These are phyloP conservation scores for Dicycla oo DNA, from an alignment of 2,888 invertebrate genomes.

Conservation along the genomic window DNA sequence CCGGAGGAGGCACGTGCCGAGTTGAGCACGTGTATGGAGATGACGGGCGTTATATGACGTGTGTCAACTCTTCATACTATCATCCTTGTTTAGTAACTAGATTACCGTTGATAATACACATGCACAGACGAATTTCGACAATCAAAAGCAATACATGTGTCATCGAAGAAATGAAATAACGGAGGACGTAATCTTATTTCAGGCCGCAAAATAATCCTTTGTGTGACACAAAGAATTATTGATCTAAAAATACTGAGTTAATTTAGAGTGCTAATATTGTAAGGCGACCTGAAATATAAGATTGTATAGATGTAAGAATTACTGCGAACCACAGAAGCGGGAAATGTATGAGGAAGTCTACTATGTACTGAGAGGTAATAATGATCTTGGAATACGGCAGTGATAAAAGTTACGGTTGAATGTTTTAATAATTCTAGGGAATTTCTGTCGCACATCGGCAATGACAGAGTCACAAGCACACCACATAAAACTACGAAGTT, in stretches of 20 bases:
- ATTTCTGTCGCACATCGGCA: no score
- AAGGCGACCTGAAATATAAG: constrained; percentile 5
- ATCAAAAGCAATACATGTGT: no score
- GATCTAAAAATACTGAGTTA: constrained; percentile 18
- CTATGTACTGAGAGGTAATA: constrained; percentile 19
- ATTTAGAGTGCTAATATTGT: background rate
- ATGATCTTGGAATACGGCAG: constrained; percentile 48
- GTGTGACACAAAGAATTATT: background rate
- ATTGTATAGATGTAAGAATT: constrained; percentile 39
- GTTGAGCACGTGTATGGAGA: constrained; percentile 19
- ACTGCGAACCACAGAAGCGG: constrained; percentile 43
- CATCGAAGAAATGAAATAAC: background rate
- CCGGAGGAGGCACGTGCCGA: constrained; percentile 14
- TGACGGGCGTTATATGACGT: background rate
- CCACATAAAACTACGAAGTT: no score
- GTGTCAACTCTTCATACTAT: background rate
- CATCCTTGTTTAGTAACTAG: background rate
- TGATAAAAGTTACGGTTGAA: constrained; percentile 7
- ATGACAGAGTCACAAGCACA: no score
- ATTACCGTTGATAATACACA: background rate
- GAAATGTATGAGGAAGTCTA: constrained; percentile 51
- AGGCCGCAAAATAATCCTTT: background rate
- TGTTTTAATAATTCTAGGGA: constrained; percentile 9
- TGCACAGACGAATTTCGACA: background rate
- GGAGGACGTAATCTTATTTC: background rate